Evolutionary conservation across 2,888 invertebrate genomes (phyloP).

Genomic region (Eupithecia insigniata): DNA sequence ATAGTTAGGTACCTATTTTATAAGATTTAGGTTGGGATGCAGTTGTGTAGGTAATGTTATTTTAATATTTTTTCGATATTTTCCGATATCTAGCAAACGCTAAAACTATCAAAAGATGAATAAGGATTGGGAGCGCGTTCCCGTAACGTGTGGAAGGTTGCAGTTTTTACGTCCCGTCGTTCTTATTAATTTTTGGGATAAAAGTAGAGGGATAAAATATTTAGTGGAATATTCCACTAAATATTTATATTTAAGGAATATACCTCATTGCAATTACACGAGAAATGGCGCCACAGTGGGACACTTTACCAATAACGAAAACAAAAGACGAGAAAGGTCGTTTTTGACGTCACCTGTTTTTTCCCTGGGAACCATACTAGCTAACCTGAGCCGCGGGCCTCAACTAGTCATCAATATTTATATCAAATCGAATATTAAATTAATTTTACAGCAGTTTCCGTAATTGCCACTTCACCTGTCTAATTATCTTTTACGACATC

Average conservation of each 20-base stretch:
- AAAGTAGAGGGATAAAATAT: too few relatives aligned
- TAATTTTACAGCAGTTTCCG: conserved; percentile 34
- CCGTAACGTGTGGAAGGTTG: not conserved
- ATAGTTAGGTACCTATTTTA: too few relatives aligned
- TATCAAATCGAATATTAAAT: conserved; percentile 46
- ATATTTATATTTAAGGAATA: too few relatives aligned
- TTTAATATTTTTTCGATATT: too few relatives aligned
- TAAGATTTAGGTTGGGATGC: not conserved
- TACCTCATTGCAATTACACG: too few relatives aligned
- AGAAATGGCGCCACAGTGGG: too few relatives aligned
- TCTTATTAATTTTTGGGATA: not conserved
- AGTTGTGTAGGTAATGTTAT: too few relatives aligned
- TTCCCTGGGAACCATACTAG: not conserved
- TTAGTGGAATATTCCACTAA: too few relatives aligned
- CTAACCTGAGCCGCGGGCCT: not conserved
- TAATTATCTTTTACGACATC: conserved; percentile 35
- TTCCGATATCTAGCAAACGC: too few relatives aligned
- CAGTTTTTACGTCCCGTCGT: not conserved
- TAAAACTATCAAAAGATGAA: too few relatives aligned
- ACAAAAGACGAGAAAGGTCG: not conserved
- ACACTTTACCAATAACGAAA: not conserved
- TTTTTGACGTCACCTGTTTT: not conserved
- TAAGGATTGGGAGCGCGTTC: too few relatives aligned
- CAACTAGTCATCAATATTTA: conserved; percentile 1
- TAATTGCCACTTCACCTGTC: conserved; percentile 37